These are phyloP conservation scores for Calidris pugnax DNA, from an alignment of 2,113 vertebrate genomes.

Conservation along the genomic window DNA sequence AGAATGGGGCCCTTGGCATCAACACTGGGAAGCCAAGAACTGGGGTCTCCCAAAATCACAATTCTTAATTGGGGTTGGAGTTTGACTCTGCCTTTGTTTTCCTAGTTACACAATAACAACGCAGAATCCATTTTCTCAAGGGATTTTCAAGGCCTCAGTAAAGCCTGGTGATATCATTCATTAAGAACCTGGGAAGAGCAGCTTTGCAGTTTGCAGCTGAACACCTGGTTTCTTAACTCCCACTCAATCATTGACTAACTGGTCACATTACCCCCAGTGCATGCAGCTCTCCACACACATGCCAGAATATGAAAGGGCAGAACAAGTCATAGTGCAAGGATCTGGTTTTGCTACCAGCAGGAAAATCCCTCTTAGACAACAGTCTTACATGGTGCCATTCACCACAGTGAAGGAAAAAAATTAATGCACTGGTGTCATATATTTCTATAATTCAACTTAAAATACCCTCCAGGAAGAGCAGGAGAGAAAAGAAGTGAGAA, in stretches of 20 bases:
- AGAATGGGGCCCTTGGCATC: background rate
- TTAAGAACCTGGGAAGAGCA: background rate
- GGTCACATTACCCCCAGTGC: background rate
- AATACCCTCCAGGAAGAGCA: background rate
- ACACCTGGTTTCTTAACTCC: background rate
- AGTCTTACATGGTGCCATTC: background rate
- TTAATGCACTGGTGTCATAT: background rate
- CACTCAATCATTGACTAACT: background rate
- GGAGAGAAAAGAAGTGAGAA: conserved; percentile 24
- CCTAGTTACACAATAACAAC: background rate
- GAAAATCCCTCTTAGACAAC: background rate
- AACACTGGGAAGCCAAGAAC: background rate
- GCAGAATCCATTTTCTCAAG: background rate
- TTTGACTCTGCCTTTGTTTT: conserved; percentile 15
- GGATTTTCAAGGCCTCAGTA: background rate
- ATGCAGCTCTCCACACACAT: background rate
- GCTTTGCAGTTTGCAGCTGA: background rate
- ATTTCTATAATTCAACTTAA: background rate
- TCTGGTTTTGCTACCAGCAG: background rate
- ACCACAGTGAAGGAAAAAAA: background rate
- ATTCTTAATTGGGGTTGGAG: background rate
- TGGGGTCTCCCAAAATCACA: background rate
- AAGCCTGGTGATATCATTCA: background rate
- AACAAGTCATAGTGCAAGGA: background rate
- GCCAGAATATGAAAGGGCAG: background rate